phyloP scores from a whole-genome alignment of 1,140 invertebrate genomes.

The Megathymus violae region DNA sequence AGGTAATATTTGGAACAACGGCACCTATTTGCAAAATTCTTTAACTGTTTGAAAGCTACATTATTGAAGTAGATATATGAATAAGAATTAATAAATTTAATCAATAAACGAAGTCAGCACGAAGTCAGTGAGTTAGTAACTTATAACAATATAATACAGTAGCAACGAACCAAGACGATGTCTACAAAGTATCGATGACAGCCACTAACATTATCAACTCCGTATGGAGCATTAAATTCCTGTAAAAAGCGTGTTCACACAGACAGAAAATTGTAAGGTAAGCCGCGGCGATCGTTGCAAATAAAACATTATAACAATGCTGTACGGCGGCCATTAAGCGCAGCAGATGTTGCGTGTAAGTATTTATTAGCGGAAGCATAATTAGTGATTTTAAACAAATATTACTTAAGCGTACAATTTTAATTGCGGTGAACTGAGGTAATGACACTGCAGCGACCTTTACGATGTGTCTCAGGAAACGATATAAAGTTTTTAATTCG shows the following conservation, averaged over 20 bases:
- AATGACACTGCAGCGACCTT: constrained; percentile 51
- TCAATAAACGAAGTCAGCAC: no score
- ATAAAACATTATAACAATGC: constrained; percentile 70
- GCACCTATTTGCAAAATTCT: no score
- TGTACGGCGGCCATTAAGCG: constrained; percentile 55
- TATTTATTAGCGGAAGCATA: constrained; percentile 76
- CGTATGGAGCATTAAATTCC: constrained; percentile 20
- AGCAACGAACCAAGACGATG: no score
- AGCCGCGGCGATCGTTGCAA: constrained; percentile 53
- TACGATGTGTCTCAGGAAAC: constrained; percentile 19
- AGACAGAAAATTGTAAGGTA: constrained; percentile 70
- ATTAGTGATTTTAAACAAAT: constrained; percentile 82
- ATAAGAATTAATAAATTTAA: no score
- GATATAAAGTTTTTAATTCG: constrained; percentile 26
- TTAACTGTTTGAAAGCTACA: no score
- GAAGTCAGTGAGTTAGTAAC: no score
- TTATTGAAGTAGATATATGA: no score
- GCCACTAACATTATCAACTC: constrained; percentile 4
- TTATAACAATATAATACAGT: no score
- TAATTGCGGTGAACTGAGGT: constrained; percentile 62
- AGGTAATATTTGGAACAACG: no score
- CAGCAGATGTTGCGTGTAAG: constrained; percentile 77
- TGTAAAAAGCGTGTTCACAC: constrained; percentile 61
- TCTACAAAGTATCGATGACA: constrained; percentile 9
- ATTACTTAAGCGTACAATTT: constrained; percentile 75